Evolutionary conservation across 2,113 vertebrate species (phyloP), one percentile per base, ranked within the genome.

Genomic region (Channa maculata): DNA sequence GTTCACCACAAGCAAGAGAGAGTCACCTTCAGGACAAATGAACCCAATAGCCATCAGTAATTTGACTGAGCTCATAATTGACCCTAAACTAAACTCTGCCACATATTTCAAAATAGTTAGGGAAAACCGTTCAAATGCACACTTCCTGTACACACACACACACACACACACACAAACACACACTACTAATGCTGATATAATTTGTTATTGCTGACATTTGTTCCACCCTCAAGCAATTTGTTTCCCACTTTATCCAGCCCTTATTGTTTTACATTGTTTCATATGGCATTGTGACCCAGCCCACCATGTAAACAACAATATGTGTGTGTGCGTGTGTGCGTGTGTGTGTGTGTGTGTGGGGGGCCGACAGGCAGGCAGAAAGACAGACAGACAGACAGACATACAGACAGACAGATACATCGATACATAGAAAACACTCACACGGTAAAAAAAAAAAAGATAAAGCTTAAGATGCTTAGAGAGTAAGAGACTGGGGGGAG

Each of bases 131-230:
- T n/a, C n/a, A n/a, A n/a, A n/a, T n/a, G n/a, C n/a, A 24, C 24
- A 38, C 34, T 53, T 39, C 24, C 44, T 50, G 39, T 43, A 48
- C 44, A 49, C 41, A 11, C 10, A n/a, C n/a, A 68, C 48, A 62
- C 34, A 67, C 63, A 67, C 50, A 39, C 49, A 75, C 52, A 44
- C 48, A 70, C 58, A 74, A 50, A 75, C 49, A 45, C 53, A 54
- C 24, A 48, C 15, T 3, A 13, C 71, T 75, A 58, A 78, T 83
- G 57, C 65, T 58, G 69, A 78, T 86, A 69, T 74, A 66, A 82
- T 78, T 85, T 76, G 67, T 80, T 84, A 73, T 58, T 83, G 73
- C 68, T 87, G 80, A 78, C 86, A 89, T 84, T 86, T 79, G 71
- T 69, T 82, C 73, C 71, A 65, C 61, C 84, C 72, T 66, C 55